phyloP scores from a whole-genome alignment of 2,113 vertebrate species.

The Xenotilapia longispinis region DNA sequence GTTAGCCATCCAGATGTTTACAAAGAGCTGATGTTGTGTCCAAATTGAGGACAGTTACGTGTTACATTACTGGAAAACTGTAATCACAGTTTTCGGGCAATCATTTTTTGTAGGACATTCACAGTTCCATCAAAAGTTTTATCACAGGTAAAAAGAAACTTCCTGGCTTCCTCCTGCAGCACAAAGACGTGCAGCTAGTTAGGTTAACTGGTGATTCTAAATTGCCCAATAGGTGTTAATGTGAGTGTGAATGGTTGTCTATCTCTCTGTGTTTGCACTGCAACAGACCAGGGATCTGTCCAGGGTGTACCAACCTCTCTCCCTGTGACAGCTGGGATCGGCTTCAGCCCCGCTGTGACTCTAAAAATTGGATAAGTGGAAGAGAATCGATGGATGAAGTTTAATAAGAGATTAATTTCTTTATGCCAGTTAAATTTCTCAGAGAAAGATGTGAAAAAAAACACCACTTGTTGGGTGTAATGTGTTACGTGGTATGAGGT shows the following conservation, averaged over 20 bases:
- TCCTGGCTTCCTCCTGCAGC: neutral
- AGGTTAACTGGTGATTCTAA: neutral
- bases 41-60: neutral
- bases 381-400: neutral
- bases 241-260: neutral
- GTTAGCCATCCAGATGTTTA: neutral
- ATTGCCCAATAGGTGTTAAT: neutral
- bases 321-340: neutral
- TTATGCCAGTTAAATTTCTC: neutral
- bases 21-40: neutral
- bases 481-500: neutral
- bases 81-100: neutral
- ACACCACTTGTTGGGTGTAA: neutral
- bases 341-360: neutral
- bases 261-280: neutral
- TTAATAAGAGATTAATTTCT: neutral
- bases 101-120: neutral
- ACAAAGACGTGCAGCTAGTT: neutral
- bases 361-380: neutral
- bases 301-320: neutral
- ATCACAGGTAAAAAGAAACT: rapidly evolving
- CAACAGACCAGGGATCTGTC: neutral
- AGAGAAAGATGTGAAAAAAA: rapidly evolving
- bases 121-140: neutral
- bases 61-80: neutral